Evolutionary conservation across 2,888 invertebrate species (phyloP).

Genomic region (Platycnemis pennipes): DNA sequence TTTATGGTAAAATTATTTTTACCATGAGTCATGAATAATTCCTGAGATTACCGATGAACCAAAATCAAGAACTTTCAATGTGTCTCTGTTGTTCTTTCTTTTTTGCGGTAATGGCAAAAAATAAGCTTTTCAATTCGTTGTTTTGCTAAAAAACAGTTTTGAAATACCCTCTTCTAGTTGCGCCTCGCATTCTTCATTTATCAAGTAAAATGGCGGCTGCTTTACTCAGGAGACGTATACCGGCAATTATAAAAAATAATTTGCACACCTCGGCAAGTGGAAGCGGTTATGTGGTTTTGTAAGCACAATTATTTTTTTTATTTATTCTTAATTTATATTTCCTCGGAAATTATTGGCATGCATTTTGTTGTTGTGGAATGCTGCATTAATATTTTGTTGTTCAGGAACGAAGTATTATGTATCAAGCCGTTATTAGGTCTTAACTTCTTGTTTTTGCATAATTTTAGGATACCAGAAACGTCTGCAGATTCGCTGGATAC

Average conservation of each 20-base stretch:
- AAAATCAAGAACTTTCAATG: too few species aligned
- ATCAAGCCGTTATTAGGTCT: neutral
- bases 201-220: neutral
- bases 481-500: constrained; percentile 87
- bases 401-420: neutral
- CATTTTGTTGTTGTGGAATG: neutral
- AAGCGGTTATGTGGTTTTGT: constrained; percentile 51
- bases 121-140: neutral
- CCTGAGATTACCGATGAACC: too few species aligned
- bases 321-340: neutral
- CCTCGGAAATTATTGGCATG: neutral
- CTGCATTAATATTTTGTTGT: neutral
- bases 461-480: constrained; percentile 86
- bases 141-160: neutral
- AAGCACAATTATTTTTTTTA: neutral
- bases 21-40: too few species aligned
- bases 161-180: neutral
- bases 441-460: constrained; percentile 54
- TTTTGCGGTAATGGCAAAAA: too few species aligned
- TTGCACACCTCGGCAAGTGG: neutral
- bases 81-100: too few species aligned
- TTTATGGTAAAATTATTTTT: too few species aligned
- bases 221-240: constrained; percentile 3
- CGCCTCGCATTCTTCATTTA: neutral
- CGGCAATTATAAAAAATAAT: constrained; percentile 45